phyloP scores from a whole-genome alignment of 2,113 vertebrate genomes.

The Ondatra zibethicus region DNA sequence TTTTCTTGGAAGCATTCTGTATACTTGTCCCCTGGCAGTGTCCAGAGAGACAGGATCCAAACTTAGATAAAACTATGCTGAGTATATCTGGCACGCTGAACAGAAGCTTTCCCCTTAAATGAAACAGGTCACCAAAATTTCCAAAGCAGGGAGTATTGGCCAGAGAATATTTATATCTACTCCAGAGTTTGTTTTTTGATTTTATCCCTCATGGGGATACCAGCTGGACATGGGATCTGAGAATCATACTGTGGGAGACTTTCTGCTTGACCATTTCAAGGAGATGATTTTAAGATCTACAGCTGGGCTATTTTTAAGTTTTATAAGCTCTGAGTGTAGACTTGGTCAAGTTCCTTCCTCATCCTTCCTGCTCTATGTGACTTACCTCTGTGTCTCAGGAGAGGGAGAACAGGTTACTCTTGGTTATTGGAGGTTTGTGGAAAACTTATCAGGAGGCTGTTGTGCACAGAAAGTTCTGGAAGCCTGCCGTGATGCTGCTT shows the following conservation, averaged over 20 bases:
- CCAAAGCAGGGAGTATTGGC: neutral
- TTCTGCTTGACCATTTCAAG: neutral
- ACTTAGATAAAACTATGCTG: neutral
- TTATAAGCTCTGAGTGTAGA: neutral
- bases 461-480: slow-evolving; percentile 4
- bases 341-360: neutral
- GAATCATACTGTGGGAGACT: neutral
- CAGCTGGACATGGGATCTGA: neutral
- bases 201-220: slow-evolving; percentile 20
- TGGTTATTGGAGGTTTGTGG: neutral
- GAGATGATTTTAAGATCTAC: neutral
- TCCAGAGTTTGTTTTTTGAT: slow-evolving; percentile 4
- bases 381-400: neutral
- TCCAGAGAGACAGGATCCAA: neutral
- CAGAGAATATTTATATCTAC: neutral
- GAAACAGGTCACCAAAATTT: neutral
- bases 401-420: neutral
- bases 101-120: slow-evolving; percentile 10
- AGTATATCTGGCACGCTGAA: neutral
- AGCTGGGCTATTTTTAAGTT: slow-evolving; percentile 62
- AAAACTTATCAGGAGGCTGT: neutral
- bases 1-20: neutral
- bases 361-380: neutral
- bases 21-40: neutral
- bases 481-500: neutral